Base-by-base conservation (phyloP, 2,113 vertebrate species). In the Corythaixoides concolor region DNA sequence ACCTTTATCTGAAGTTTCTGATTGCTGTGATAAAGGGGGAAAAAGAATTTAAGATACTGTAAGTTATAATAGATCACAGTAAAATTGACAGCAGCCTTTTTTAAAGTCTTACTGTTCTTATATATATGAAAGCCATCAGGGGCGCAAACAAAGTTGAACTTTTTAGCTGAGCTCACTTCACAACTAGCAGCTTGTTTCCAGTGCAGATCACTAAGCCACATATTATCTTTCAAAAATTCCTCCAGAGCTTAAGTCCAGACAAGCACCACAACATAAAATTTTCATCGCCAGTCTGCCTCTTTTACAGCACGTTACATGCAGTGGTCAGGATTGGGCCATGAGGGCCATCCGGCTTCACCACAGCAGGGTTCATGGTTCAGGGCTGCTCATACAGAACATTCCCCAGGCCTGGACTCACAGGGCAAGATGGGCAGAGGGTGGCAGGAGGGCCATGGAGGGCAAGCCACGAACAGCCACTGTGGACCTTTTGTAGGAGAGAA, bases 1-100 rank as follows among this genome's bases (percentile, higher is more conserved):
- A 11, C 49, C 41, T 82, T 93, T 85, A 63, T 56, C 59, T 93
- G 75, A 89, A 85, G 80, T 50, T 85, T 73, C 63, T 79, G 86
- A 89, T 82, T 89, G 74, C 74, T 93, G 50, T 41, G 64, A 77
- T 91, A 88, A 76, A 56, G 41, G 22, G 10, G 85, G 63, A 91
- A 91, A 68, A 87, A 95, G 94, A 91, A 96, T 85, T 96, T 86
- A 95, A 96, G 89, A 75, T 26, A 76, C 27, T 47, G 39, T 86
- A 75, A 91, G 94, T 62, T 89, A 62, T 63, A 95, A 95, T 50
- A 95, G 47, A 96, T 88, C 82, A 91, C 64, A 94, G 85, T 39
- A 93, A 85, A 94, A 86, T 22, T 84, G 78, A 78, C 76, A 83
- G 72, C 2, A 4, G 84, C 26, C 45, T 93, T 85, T 63, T 55